Evolutionary conservation across 37 sponge, comb jelly and placozoan genomes (phyloP).

Genomic region (Agelas oroides): DNA sequence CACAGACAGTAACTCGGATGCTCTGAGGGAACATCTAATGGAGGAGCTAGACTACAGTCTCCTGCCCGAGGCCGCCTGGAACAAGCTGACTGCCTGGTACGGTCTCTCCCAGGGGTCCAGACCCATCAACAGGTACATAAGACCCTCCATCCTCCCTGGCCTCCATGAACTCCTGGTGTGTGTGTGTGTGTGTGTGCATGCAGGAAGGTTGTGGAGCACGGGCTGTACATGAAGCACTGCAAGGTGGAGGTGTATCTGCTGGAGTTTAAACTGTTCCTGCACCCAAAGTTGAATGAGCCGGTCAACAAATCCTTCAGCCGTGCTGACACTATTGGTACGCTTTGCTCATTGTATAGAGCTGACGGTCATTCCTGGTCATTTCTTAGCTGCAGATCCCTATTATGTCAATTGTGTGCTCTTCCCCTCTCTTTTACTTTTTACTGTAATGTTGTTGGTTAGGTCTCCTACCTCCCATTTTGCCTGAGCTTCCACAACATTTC

Average conservation of each 20-base stretch:
- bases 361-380: too few species aligned
- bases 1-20: background rate
- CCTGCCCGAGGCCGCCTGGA: slow-evolving; percentile 79
- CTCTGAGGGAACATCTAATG: slow-evolving; percentile 71
- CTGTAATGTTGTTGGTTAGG: too few species aligned
- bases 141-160: too few species aligned
- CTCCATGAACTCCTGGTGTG: too few species aligned
- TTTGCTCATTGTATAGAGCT: too few species aligned
- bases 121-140: too few species aligned
- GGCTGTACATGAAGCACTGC: slow-evolving; percentile 82
- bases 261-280: slow-evolving; percentile 74
- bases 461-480: too few species aligned
- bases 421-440: too few species aligned
- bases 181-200: background rate
- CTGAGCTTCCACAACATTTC: too few species aligned
- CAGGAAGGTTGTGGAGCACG: slow-evolving; percentile 79
- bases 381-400: too few species aligned
- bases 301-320: slow-evolving; percentile 64
- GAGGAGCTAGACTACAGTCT: too few species aligned
- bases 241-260: slow-evolving; percentile 92
- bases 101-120: slow-evolving; percentile 34
- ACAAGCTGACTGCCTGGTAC: slow-evolving; percentile 74
- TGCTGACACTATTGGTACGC: slow-evolving; percentile 79
- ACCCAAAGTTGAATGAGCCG: slow-evolving; percentile 53
- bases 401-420: too few species aligned